Evolutionary conservation across 2,888 invertebrate species (phyloP).

Genomic region (Branchinecta sandiegonensis): DNA sequence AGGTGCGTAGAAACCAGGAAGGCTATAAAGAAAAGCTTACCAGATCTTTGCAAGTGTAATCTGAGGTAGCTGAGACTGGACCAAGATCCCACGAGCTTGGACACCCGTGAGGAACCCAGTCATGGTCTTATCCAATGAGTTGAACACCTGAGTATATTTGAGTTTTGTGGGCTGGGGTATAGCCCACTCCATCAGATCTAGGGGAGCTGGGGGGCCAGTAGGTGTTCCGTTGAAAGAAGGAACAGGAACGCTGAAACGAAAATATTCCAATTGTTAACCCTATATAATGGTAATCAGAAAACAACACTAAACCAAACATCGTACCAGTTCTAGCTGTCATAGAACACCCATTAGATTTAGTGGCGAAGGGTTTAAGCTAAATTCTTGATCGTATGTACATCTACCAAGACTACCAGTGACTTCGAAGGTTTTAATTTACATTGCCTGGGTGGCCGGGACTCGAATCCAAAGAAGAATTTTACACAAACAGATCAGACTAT

Average conservation of each 20-base stretch:
- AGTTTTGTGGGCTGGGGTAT: constrained; percentile 66
- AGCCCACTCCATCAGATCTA: constrained; percentile 59
- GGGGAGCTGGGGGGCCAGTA: constrained; percentile 18
- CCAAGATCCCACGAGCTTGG: constrained; percentile 80
- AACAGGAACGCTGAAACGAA: too few relatives aligned
- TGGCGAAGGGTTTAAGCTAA: too few relatives aligned
- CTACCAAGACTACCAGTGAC: too few relatives aligned
- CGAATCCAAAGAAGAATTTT: too few relatives aligned
- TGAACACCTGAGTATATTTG: constrained; percentile 88
- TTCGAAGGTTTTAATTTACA: too few relatives aligned
- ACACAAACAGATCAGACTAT: too few relatives aligned
- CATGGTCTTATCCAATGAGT: constrained; percentile 72
- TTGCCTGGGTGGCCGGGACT: too few relatives aligned
- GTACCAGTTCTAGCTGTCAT: too few relatives aligned
- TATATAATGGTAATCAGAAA: background rate
- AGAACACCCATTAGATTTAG: too few relatives aligned
- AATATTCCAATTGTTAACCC: background rate
- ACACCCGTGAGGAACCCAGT: constrained; percentile 76
- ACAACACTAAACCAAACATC: too few relatives aligned
- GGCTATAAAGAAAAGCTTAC: constrained; percentile 34
- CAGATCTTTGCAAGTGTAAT: constrained; percentile 82
- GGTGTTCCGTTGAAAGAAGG: background rate
- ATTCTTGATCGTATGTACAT: too few relatives aligned
- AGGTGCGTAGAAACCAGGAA: background rate
- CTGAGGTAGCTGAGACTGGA: constrained; percentile 83